Base-by-base conservation (phyloP, 2,797 vertebrate genomes). In the Sardinella longiceps region DNA sequence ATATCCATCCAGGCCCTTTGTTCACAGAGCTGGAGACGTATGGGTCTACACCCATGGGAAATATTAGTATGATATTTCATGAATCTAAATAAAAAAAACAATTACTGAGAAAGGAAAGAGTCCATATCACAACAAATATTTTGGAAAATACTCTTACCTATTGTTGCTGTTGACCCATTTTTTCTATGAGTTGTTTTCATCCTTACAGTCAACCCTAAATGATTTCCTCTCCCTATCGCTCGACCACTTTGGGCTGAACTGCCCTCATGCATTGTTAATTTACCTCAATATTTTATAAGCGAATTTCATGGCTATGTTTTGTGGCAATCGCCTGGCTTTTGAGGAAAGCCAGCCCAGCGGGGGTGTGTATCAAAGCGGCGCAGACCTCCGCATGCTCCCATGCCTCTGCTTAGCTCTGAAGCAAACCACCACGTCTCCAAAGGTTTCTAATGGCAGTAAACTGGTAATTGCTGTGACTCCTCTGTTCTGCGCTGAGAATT, bases 211-310 rank as follows among this genome's bases (percentile, higher is more conserved):
- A n/a, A 30, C 3, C 25, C 25, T 63, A 30, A 63, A 63, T 63
- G 25, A 63, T 63, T 63, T 63, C 10, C 14, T 30, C n/a, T 14
- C 60, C 60, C 60, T 30, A 30, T 28, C 30, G 11, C 25, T 30
- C 30, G 28, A 25, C 25, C 60, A 28, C 60, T 63, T 63, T 63
- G 60, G 25, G 60, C 30, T 63, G 25, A 30, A 63, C 60, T 63
- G 60, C 50, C 81, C 23, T 58, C 81, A 82, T 82, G 48, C 28
- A 82, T 82, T 58, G 51, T 82, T 82, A 33, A 82, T 18, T 60
- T 39, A 43, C 23, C 28, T 82, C 23, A 82, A 82, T 82, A 82
- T 82, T 82, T 82, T 15, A 82, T 50, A 23, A 63, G 56, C 14
- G 39, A 33, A 82, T 56, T 82, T 51, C 15, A 53, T 30, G 60